A percentile compares a stretch with the other conserved stretches of the same genome.
phyloP scores from a whole-genome alignment of 2,797 vertebrate species.

The Artibeus jamaicensis region DNA sequence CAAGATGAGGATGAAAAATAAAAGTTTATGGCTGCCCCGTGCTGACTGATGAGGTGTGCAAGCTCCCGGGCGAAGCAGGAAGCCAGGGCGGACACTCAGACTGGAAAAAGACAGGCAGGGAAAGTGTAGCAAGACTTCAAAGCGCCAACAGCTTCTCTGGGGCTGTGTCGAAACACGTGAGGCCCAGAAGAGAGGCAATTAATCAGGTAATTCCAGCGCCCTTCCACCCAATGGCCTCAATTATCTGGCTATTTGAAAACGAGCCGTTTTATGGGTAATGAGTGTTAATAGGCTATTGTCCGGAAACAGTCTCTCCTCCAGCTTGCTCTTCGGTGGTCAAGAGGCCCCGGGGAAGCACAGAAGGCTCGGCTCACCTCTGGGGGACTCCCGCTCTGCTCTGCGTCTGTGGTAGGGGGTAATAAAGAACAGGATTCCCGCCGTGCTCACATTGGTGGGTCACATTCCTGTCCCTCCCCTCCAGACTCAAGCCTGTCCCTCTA shows the following conservation, averaged over 20 bases:
- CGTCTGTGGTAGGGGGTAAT: accelerated
- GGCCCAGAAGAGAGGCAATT: slow-evolving; percentile 51
- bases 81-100: not conserved
- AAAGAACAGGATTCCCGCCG: not conserved
- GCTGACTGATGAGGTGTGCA: not conserved
- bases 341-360: not conserved
- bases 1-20: slow-evolving; percentile 17
- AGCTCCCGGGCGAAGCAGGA: not conserved
- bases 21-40: not conserved
- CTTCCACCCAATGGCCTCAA: slow-evolving; percentile 53
- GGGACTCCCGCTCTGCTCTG: not conserved
- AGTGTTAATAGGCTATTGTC: slow-evolving; percentile 68
- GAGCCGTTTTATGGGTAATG: slow-evolving; percentile 65
- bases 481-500: not conserved
- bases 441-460: not conserved
- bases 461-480: not conserved
- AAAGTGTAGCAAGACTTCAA: slow-evolving; percentile 66
- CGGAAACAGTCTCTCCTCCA: slow-evolving; percentile 40
- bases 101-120: not conserved
- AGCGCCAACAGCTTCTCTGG: slow-evolving; percentile 24
- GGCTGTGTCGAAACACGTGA: slow-evolving; percentile 60
- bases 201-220: slow-evolving; percentile 59
- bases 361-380: not conserved
- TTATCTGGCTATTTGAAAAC: slow-evolving; percentile 71
- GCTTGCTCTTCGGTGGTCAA: not conserved